Evolutionary conservation across 2,888 invertebrate species (phyloP).

Genomic region (Pachliopta kotzebuea): DNA sequence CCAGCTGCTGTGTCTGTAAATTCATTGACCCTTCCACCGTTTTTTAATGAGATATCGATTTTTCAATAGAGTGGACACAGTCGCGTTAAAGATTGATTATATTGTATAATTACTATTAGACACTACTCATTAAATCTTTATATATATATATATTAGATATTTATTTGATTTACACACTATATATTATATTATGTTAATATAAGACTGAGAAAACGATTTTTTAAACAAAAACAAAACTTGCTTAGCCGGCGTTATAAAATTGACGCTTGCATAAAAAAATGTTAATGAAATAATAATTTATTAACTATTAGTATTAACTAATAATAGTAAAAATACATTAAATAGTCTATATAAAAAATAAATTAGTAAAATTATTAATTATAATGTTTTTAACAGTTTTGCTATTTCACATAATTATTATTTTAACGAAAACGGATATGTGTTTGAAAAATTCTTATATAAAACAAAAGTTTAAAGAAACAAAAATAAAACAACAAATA

Average conservation of each 20-base stretch:
- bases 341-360: neutral
- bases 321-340: neutral
- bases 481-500: neutral
- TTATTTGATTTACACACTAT: neutral
- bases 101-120: neutral
- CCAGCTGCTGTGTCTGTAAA: slow-evolving; percentile 49
- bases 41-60: slow-evolving; percentile 47
- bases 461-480: neutral
- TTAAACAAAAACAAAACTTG: neutral
- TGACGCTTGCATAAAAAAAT: neutral
- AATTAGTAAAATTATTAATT: neutral
- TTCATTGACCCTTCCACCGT: slow-evolving; percentile 48
- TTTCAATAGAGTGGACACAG: slow-evolving; percentile 35
- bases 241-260: neutral
- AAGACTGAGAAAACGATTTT: neutral
- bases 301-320: neutral
- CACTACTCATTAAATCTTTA: neutral
- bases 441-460: neutral
- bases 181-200: neutral
- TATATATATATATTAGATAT: neutral
- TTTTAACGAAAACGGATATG: neutral
- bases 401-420: neutral
- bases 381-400: neutral
- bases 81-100: slow-evolving; percentile 6
- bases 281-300: neutral